Evolutionary conservation across 2,888 invertebrate species (phyloP), one percentile per base, ranked within the genome.

Genomic region (Drosophila neonasuta): DNA sequence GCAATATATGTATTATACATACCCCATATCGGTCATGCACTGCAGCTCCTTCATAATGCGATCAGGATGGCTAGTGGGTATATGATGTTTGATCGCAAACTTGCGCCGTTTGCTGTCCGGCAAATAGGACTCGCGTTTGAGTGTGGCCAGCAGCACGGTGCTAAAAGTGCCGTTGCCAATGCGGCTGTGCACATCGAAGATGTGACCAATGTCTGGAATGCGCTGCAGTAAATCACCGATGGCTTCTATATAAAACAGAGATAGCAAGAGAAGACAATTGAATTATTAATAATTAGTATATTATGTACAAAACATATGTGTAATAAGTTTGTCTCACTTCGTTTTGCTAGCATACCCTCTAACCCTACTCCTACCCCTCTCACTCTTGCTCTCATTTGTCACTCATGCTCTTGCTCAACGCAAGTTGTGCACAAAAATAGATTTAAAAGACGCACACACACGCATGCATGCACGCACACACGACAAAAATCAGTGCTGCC

Each of bases 81-180:
- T 94, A 51, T 97, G 93, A 91, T 97, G 96, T 89, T 97, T 97
- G 62, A 97, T 93, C 2, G 97, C 97, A 91, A 94, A 96, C 90
- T 93, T 92, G 73, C 93, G 92, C 51, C 92, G 92, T 57, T 91
- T 88, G 6, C 89, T 73, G 1, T 91, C 89, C 1, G 92, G 89
- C 67, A 92, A 68, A 90, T 79, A 91, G 73, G 78, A 63, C 49
- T 88, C 90, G 39, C 84, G 85, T 29, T 89, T 90, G 56, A 96
- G 90, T 2, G 94, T 94, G 1, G 95, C 97, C 80, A 96, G 91
- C 85, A 95, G 96, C 24, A 97, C 97, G 0, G 95, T 95, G 89
- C 97, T 97, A 88, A 97, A 97, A 2, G 97, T 96, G 15, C 97
- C 97, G 91, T 95, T 94, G 0, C 96, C 96, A 79, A 96, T 94